A percentile compares a stretch with the other conserved stretches of the same genome.
Conservation (phyloP, 1,140 invertebrate genomes). For the Cardiocondyla obscurior region DNA sequence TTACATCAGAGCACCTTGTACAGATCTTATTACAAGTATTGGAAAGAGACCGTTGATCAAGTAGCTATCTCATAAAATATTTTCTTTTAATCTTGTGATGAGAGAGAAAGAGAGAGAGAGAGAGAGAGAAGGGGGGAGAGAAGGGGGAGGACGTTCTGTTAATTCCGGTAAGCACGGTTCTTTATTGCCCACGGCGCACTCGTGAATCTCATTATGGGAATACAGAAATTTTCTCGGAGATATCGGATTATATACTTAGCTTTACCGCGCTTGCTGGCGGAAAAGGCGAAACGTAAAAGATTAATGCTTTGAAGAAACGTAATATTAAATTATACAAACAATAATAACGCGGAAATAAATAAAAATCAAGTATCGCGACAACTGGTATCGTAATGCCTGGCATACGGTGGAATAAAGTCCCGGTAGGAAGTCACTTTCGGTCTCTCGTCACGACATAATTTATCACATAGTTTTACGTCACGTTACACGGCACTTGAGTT, state of each 20-base stretch:
- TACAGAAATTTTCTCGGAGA: slow-evolving; percentile 43
- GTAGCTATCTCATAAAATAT: slow-evolving; percentile 62
- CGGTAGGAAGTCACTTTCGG: not conserved
- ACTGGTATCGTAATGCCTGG: not conserved
- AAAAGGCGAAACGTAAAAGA: not conserved
- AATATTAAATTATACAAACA: slow-evolving; percentile 34
- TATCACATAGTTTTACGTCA: not conserved
- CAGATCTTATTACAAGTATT: slow-evolving; percentile 69
- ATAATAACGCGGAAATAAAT: slow-evolving; percentile 19
- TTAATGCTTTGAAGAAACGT: slow-evolving; percentile 29
- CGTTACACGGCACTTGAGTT: not conserved
- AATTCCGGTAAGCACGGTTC: slow-evolving; percentile 7
- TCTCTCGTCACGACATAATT: not conserved
- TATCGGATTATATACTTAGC: slow-evolving; percentile 37
- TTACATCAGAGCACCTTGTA: slow-evolving; percentile 67
- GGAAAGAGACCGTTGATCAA: slow-evolving; percentile 62
- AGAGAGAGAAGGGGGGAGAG: not conserved
- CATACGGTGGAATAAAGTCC: not conserved
- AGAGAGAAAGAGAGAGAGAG: not conserved
- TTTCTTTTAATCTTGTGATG: slow-evolving; percentile 38
- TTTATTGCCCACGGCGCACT: slow-evolving; percentile 19
- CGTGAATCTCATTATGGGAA: slow-evolving; percentile 39
- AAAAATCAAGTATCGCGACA: slow-evolving; percentile 1
- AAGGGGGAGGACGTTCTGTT: not conserved
- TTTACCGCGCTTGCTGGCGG: not conserved